A percentile compares a stretch with the other conserved stretches of the same genome.
These are phyloP conservation scores for Synanthedon formicaeformis DNA, from an alignment of 2,888 invertebrate genomes.

Conservation along the genomic window DNA sequence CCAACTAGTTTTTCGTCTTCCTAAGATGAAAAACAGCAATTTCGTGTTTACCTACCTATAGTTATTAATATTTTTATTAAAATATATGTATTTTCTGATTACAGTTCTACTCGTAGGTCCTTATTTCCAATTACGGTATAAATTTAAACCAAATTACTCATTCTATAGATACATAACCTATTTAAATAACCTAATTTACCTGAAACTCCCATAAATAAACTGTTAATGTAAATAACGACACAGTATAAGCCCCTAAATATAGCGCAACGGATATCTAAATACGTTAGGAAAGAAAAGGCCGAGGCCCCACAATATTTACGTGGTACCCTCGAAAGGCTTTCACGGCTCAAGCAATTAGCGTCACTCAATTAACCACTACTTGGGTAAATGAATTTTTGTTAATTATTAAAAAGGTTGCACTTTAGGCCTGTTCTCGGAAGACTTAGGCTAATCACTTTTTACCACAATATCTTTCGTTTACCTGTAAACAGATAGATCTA, in stretches of 20 bases:
- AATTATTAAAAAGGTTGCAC: constrained; percentile 68
- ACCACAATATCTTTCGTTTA: too few species aligned
- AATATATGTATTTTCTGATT: too few species aligned
- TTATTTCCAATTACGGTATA: neutral
- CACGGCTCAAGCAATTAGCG: constrained; percentile 64
- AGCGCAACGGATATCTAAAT: constrained; percentile 7
- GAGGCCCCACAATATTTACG: constrained; percentile 42
- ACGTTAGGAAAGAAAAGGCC: constrained; percentile 30
- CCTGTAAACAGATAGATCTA: too few species aligned
- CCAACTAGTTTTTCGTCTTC: too few species aligned
- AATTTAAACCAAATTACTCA: neutral
- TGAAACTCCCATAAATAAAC: constrained; percentile 9
- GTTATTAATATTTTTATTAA: too few species aligned
- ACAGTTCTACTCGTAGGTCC: too few species aligned
- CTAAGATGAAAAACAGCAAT: too few species aligned
- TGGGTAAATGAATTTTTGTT: constrained; percentile 56
- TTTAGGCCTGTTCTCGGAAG: constrained; percentile 26
- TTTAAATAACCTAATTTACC: neutral
- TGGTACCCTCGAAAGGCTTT: constrained; percentile 50
- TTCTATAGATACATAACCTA: neutral
- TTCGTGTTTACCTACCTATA: too few species aligned
- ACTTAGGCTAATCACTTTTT: neutral
- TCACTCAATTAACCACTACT: constrained; percentile 67
- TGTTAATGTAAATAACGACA: constrained; percentile 28
- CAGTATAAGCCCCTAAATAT: constrained; percentile 31